These are phyloP conservation scores for Apantesis nais DNA, from an alignment of 2,888 invertebrate genomes.

Conservation along the genomic window DNA sequence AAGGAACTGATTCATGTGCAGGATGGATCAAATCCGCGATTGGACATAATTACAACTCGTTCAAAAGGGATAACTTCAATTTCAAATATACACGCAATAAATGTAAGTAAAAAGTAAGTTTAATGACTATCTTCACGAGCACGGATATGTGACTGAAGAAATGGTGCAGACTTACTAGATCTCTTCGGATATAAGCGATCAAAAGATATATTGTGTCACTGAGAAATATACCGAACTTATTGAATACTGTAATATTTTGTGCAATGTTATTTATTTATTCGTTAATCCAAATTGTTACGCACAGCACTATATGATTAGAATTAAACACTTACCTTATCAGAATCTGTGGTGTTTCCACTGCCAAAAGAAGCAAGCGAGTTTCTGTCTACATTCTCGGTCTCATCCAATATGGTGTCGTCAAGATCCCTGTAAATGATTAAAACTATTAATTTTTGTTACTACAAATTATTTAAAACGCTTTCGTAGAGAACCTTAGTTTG, in stretches of 20 bases:
- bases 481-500: neutral
- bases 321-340: slow-evolving; percentile 92
- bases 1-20: neutral
- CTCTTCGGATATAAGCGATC: neutral
- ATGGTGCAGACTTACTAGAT: neutral
- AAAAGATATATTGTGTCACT: too few relatives aligned
- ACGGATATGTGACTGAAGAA: neutral
- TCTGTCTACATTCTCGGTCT: slow-evolving; percentile 94
- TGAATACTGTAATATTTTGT: neutral
- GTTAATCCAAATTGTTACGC: neutral
- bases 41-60: neutral
- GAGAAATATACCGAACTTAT: neutral
- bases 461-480: neutral
- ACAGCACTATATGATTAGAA: neutral
- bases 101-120: neutral
- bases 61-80: neutral
- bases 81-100: neutral
- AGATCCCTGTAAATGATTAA: slow-evolving; percentile 89
- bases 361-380: slow-evolving; percentile 96
- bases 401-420: slow-evolving; percentile 94
- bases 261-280: too few relatives aligned
- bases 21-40: neutral
- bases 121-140: neutral
- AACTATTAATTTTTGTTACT: neutral
- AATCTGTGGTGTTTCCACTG: slow-evolving; percentile 97